Evolutionary conservation across 2,797 vertebrate genomes (phyloP), one percentile per base, ranked within the genome.

Genomic region (Pteropus rufus): DNA sequence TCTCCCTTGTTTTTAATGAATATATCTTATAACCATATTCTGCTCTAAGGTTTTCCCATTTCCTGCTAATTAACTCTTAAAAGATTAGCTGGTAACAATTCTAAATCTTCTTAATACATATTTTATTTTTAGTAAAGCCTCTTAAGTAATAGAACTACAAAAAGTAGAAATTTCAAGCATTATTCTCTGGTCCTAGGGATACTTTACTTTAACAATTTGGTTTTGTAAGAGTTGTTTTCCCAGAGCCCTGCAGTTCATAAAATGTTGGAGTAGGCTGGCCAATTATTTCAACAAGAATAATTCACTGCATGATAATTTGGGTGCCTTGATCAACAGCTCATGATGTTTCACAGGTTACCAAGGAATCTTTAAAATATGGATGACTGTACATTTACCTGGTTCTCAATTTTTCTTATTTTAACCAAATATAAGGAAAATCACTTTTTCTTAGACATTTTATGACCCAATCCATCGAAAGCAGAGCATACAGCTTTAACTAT

Each of bases 81-180:
- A 91, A 82, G 36, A 79, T 84, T 72, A 72, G 16, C 34, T 84
- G 10, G 34, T 12, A 95, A 44, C 2, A 81, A 9, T 91, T 67
- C 34, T 92, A 85, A 85, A n/a, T 64, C 41, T 34, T 65, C 9
- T 77, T 88, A 62, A 67, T 56, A 52, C 3, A 41, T 76, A 82
- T 29, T 41, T 94, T 41, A 83, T 56, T 96, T 92, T 95, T 75
- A 80, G 82, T 73, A 89, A 86, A 92, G 15, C 0, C 19, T 91
- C 64, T 89, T 41, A 72, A 4, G 0, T 70, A 90, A 90, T 72
- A 90, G 93, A 95, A 80, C 67, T 54, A 29, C 1, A 92, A 49
- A 54, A 81, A 49, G 29, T 72, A 76, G 23, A 89, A 77, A 87
- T 77, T 46, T n/a, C 52, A 67, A 19, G 6, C 9, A 87, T 44